These are phyloP conservation scores for Kradibia gibbosae DNA, from an alignment of 1,140 invertebrate genomes.

Conservation along the genomic window DNA sequence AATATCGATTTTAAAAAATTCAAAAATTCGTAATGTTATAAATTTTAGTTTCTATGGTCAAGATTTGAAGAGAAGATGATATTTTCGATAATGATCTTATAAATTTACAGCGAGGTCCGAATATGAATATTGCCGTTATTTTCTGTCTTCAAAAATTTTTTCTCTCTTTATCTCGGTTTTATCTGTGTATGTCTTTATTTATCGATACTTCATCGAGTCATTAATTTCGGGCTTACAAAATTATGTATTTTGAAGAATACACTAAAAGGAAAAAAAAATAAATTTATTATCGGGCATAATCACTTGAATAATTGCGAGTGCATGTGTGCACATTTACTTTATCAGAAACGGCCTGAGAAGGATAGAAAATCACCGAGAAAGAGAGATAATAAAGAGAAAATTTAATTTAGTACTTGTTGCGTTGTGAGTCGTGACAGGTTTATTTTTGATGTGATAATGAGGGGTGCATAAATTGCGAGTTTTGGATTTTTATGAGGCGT, in stretches of 20 bases:
- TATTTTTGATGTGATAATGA: constrained; percentile 59
- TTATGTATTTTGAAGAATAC: not conserved
- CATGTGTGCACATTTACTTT: not conserved
- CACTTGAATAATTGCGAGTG: not conserved
- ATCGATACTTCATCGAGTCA: not conserved
- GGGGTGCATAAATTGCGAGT: constrained; percentile 66
- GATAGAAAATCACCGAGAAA: not conserved
- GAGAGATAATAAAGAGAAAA: constrained; percentile 39
- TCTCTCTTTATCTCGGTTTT: not conserved
- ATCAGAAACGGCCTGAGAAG: not conserved
- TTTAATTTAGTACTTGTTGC: constrained; percentile 62
- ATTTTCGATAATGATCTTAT: not conserved
- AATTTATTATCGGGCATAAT: constrained; percentile 30
- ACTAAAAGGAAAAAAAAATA: constrained; percentile 29
- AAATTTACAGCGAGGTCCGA: constrained; percentile 7
- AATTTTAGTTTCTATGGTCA: not conserved
- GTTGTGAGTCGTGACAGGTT: constrained; percentile 60
- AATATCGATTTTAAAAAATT: not conserved
- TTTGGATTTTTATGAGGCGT: constrained; percentile 42
- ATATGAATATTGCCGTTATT: constrained; percentile 8
- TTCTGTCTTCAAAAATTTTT: not conserved
- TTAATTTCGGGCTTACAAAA: constrained; percentile 38
- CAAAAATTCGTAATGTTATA: not conserved
- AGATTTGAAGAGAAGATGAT: constrained; percentile 35
- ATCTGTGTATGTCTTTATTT: not conserved